Conservation (phyloP, 2,797 vertebrate genomes). For the Dendrocincla fuliginosa region DNA sequence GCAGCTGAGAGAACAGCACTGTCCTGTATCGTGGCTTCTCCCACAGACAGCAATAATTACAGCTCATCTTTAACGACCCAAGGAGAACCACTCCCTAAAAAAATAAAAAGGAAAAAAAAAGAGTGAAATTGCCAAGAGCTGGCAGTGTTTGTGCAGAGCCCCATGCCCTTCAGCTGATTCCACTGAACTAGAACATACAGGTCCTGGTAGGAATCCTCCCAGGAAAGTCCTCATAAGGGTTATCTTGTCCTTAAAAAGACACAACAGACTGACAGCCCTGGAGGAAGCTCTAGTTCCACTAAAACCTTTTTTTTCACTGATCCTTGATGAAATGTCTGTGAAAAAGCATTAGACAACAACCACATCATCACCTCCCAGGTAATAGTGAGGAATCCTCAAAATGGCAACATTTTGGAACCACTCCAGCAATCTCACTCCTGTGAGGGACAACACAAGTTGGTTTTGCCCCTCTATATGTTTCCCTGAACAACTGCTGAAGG, state of each 20-base stretch:
- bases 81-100: not conserved
- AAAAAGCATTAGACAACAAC: not conserved
- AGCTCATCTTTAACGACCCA: not conserved
- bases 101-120: not conserved
- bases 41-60: not conserved
- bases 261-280: not conserved
- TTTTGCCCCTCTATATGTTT: not conserved
- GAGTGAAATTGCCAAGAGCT: rapidly evolving
- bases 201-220: not conserved
- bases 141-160: not conserved
- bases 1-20: not conserved
- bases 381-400: not conserved
- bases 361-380: not conserved
- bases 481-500: rapidly evolving
- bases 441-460: not conserved
- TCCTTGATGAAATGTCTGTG: not conserved
- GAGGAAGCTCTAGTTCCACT: not conserved
- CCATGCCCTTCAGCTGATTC: not conserved
- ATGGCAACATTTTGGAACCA: not conserved
- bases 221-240: not conserved
- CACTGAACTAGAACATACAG: not conserved
- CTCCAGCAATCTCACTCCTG: not conserved
- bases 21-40: not conserved
- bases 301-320: not conserved
- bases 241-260: not conserved